Conservation (phyloP, 2,113 vertebrate species). For the Heloderma charlesbogerti region DNA sequence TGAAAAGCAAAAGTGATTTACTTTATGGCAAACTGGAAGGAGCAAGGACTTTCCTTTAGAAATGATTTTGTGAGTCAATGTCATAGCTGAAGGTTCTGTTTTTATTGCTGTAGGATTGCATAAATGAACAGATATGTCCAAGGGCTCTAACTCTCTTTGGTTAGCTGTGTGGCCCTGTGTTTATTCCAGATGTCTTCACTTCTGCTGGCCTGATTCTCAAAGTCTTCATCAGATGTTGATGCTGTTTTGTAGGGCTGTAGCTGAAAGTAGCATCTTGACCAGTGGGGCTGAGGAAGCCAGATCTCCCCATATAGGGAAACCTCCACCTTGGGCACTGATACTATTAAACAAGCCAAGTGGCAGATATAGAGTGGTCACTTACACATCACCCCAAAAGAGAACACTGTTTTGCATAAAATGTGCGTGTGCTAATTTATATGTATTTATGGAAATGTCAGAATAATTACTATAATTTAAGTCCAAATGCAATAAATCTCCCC, state of each 20-base stretch:
- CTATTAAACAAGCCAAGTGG: background rate
- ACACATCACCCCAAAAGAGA: background rate
- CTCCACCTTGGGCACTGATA: background rate
- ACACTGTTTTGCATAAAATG: background rate
- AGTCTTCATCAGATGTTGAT: background rate
- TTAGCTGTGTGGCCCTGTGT: background rate
- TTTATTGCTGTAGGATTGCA: background rate
- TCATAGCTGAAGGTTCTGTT: slow-evolving; percentile 15
- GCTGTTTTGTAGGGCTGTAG: background rate
- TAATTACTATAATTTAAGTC: background rate
- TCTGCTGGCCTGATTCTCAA: background rate
- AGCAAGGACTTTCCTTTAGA: slow-evolving; percentile 11
- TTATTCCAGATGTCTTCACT: background rate
- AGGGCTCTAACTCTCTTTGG: background rate
- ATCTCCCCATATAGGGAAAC: background rate
- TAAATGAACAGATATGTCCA: background rate
- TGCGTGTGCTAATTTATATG: background rate
- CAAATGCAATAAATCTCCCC: background rate
- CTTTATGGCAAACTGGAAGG: background rate
- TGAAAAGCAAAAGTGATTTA: slow-evolving; percentile 18
- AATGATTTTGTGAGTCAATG: background rate
- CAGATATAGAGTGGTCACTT: background rate
- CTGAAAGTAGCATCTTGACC: background rate
- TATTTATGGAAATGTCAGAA: background rate
- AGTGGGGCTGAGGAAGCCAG: too few relatives aligned